Conservation (phyloP, 1,140 invertebrate species). For the Bombus ignitus region DNA sequence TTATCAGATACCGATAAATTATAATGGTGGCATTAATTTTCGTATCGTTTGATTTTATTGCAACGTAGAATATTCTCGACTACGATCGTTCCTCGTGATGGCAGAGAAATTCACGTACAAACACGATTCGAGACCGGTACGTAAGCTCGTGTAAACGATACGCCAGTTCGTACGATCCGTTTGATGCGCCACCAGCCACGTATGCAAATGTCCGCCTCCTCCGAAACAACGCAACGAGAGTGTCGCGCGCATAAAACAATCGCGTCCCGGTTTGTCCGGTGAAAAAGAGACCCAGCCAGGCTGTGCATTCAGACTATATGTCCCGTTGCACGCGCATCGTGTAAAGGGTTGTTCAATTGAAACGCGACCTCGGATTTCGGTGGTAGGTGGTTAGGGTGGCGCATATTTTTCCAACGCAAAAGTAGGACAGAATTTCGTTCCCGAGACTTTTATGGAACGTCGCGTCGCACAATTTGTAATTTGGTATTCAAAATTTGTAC, state of each 20-base stretch:
- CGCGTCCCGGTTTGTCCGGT: not conserved
- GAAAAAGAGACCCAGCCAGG: not conserved
- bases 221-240: not conserved
- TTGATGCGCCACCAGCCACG: not conserved
- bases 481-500: conserved; percentile 3
- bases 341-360: conserved; percentile 29
- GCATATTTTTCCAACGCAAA: not conserved
- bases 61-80: not conserved
- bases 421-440: not conserved
- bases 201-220: conserved; percentile 23
- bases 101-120: not conserved
- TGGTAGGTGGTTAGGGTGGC: not conserved
- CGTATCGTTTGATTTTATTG: not conserved
- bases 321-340: conserved; percentile 1
- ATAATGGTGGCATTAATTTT: not conserved
- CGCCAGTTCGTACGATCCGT: conserved; percentile 17
- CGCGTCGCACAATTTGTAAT: not conserved
- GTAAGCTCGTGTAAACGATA: conserved; percentile 26
- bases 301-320: not conserved
- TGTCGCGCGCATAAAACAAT: conserved; percentile 46
- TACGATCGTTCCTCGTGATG: not conserved
- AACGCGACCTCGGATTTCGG: conserved; percentile 13
- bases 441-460: not conserved
- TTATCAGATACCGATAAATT: not conserved
- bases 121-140: not conserved